Conservation (phyloP, 1,140 invertebrate genomes). For the Lethocerus indicus region DNA sequence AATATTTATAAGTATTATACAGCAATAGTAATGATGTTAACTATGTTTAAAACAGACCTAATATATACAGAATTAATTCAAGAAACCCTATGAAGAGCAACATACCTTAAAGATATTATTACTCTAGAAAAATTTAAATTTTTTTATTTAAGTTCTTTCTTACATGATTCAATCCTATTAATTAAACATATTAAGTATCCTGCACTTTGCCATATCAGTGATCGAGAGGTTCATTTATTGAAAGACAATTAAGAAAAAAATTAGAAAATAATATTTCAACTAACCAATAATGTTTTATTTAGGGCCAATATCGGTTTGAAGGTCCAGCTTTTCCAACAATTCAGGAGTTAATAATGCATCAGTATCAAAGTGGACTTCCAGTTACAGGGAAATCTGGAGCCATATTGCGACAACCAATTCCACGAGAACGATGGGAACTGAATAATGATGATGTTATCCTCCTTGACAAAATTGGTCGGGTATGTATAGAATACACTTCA, state of each 20-base stretch:
- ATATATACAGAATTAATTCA: too few species aligned
- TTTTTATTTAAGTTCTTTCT: background rate
- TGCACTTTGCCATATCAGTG: too few species aligned
- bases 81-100: too few species aligned
- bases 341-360: constrained; percentile 75
- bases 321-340: constrained; percentile 84
- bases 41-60: too few species aligned
- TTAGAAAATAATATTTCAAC: too few species aligned
- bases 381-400: constrained; percentile 86
- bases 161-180: background rate
- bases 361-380: constrained; percentile 62
- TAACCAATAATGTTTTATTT: constrained; percentile 12
- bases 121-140: background rate
- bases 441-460: constrained; percentile 91
- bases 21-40: too few species aligned
- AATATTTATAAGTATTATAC: too few species aligned
- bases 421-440: constrained; percentile 87
- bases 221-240: too few species aligned
- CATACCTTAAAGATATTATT: too few species aligned
- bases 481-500: constrained; percentile 26
- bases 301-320: constrained; percentile 87
- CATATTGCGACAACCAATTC: constrained; percentile 69
- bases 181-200: background rate
- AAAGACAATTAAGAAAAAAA: too few species aligned
- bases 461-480: constrained; percentile 86